Base-by-base conservation (phyloP, 2,888 invertebrate species). In the Diadegma fenestrale region DNA sequence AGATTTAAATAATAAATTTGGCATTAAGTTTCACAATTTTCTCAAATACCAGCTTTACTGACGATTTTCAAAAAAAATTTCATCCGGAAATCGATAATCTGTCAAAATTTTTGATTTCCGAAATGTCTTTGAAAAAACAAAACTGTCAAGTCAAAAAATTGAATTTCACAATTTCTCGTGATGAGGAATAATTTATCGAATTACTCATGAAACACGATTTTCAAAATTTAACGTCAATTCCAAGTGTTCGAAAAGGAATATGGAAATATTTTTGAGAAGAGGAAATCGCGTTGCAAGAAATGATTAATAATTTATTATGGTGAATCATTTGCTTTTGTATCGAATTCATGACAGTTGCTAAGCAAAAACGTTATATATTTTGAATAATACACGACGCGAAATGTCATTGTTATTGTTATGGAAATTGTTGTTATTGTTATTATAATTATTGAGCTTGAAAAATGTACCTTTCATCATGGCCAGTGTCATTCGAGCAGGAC, bases 381-480 rank as follows among this genome's bases (percentile, higher is more conserved):
- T 63, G 17, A 71, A 7, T n/a, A 54, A 58, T 37, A 51, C 3
- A 6, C 22, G 64, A 37, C 37, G 37, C 7, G 4, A 37, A 37
- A 37, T 37, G n/a, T 26, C n/a, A 61, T 73, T 45, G 45, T 64
- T 64, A 64, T 64, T 71, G 45, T 51, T 61, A 77, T 37, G 14
- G 22, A 64, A 48, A 63, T 48, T 1, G 10, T 75, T 63, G 33
- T 75, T 48, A 63, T 75, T 19, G n/a, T 72, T 58, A 58, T 73
- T 43, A 66, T 77, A 17, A 41, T 66, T 48, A 66, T 37, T 17
- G 48, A 66, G 37, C 17, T 7, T 22, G 45, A 41, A 78, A 75
- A 77, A 71, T 86, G 88, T 88, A 94, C 94, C 94, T 90, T 92
- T 93, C 83, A 93, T 91, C 94, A 93, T 93, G 83, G 92, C 91